Evolutionary conservation across 2,797 vertebrate genomes (phyloP).

Genomic region (Malurus leucopterus): DNA sequence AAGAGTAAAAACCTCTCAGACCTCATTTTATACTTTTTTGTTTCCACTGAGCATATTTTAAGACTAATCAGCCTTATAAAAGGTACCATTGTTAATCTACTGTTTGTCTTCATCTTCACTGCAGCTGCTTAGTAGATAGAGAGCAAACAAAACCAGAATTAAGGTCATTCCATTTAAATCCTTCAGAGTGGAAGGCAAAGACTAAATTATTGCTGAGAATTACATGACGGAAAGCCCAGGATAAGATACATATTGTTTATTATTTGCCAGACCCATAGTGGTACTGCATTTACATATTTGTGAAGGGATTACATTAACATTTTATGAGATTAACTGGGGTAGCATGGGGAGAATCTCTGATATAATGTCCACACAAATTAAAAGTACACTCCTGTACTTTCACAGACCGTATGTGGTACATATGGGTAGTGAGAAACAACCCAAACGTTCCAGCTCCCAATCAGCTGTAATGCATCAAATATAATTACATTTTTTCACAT

Average conservation of each 20-base stretch:
- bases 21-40: constrained; percentile 58
- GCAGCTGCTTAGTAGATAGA: constrained; percentile 73
- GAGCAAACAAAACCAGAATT: constrained; percentile 78
- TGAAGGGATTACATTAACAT: constrained; percentile 67
- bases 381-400: background rate
- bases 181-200: constrained; percentile 70
- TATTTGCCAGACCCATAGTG: constrained; percentile 64
- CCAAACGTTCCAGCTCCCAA: background rate
- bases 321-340: constrained; percentile 65
- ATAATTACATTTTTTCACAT: background rate
- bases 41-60: constrained; percentile 74
- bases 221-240: constrained; percentile 54
- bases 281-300: constrained; percentile 69
- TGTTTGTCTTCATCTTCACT: constrained; percentile 77
- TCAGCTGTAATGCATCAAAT: background rate
- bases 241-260: constrained; percentile 67
- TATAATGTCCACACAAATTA: constrained; percentile 1
- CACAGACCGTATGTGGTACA: background rate
- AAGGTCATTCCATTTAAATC: constrained; percentile 80
- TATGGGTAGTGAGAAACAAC: background rate
- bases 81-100: constrained; percentile 75
- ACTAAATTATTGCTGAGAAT: constrained; percentile 74
- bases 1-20: constrained; percentile 49
- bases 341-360: constrained; percentile 43
- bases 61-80: constrained; percentile 74